Percentiles rank a stretch among this genome's conserved stretches.
Evolutionary conservation across 92 coral and sea anemone species (phyloP).

Genomic region (Pocillopora grandis): DNA sequence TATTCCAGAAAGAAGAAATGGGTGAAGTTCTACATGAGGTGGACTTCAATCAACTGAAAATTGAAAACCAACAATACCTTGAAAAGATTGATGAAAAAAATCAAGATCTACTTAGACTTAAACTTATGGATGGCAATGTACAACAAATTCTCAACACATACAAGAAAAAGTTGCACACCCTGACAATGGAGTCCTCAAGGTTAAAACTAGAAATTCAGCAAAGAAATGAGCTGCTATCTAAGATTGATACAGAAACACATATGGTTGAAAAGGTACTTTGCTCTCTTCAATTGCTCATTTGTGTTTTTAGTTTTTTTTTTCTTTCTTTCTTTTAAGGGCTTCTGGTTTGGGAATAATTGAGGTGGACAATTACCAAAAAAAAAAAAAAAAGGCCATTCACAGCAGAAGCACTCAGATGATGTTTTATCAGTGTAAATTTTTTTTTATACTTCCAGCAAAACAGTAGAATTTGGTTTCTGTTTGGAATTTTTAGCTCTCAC

Average conservation of each 20-base stretch:
- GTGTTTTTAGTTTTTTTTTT: background rate
- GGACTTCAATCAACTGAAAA: conserved; percentile 96
- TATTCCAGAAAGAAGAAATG: conserved; percentile 95
- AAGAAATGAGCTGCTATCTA: conserved; percentile 87
- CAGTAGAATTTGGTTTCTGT: too few species aligned
- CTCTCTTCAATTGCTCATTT: background rate
- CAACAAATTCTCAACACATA: conserved; percentile 94
- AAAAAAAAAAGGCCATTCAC: too few species aligned
- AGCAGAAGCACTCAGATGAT: too few species aligned
- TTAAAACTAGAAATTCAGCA: conserved; percentile 81
- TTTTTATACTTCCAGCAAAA: too few species aligned
- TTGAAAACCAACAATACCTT: conserved; percentile 97
- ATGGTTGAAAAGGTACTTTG: conserved; percentile 88
- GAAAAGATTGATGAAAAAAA: conserved; percentile 99
- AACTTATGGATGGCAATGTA: conserved; percentile 94
- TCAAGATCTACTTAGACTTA: conserved; percentile 92
- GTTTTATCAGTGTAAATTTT: too few species aligned
- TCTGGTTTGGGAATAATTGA: too few species aligned
- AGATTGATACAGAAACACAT: conserved; percentile 92
- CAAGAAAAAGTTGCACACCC: conserved; percentile 95
- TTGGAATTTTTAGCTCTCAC: too few species aligned
- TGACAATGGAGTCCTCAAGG: conserved; percentile 92
- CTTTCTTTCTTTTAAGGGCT: background rate
- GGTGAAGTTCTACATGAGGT: conserved; percentile 99
- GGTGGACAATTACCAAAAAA: background rate